Evolutionary conservation across 2,888 invertebrate species (phyloP).

Genomic region (Altica lythri): DNA sequence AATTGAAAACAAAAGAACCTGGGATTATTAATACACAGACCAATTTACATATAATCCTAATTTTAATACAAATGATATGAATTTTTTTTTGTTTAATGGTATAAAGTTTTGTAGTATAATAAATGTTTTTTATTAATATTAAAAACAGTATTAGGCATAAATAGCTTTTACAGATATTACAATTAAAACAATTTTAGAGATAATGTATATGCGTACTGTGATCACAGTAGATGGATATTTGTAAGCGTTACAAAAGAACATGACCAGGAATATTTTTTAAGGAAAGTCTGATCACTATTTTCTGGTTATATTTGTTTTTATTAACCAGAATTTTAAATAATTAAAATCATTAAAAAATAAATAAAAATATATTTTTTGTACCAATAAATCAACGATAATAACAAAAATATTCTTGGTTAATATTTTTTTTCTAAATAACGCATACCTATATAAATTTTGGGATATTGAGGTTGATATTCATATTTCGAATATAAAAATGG

Average conservation of each 20-base stretch:
- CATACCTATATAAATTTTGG: constrained; percentile 9
- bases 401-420: constrained; percentile 4
- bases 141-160: no score
- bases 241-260: background rate
- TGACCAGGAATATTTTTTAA: constrained; percentile 2
- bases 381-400: constrained; percentile 1
- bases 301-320: background rate
- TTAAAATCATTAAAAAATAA: background rate
- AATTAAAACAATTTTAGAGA: no score
- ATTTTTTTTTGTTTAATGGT: no score
- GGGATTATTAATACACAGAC: no score
- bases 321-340: background rate
- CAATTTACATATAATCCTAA: no score
- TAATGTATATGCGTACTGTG: no score
- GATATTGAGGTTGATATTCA: constrained; percentile 41
- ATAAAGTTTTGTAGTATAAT: no score
- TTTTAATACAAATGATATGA: no score
- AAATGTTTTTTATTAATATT: no score
- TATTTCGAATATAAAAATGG: constrained; percentile 29
- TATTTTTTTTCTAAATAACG: constrained; percentile 7
- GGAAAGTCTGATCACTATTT: constrained; percentile 5
- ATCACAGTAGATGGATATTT: background rate
- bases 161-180: no score
- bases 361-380: constrained; percentile 7
- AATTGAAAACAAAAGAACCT: no score